phyloP scores from a whole-genome alignment of 30 jellyfish, hydroid and myxozoan species.

The Hydractinia echinata region DNA sequence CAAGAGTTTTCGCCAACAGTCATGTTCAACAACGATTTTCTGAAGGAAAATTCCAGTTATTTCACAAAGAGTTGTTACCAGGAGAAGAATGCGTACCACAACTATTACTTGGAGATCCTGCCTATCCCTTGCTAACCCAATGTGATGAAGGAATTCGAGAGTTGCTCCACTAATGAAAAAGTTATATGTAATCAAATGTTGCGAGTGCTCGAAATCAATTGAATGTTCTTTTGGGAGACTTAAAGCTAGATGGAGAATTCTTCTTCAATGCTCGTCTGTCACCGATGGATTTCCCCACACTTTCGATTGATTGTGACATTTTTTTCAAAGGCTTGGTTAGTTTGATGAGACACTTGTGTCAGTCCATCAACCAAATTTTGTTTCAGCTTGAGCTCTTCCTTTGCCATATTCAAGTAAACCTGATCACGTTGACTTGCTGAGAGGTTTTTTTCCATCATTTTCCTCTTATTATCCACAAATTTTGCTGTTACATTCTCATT shows the following conservation, averaged over 20 bases:
- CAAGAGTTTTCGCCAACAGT: conserved; percentile 21
- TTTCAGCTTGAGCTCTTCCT: conserved; percentile 44
- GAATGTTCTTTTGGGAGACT: conserved; percentile 64
- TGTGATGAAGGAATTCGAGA: too few species aligned
- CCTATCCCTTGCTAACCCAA: too few species aligned
- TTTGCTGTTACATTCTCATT: too few species aligned
- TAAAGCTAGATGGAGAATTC: conserved; percentile 41
- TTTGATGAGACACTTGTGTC: conserved; percentile 18
- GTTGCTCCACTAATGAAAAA: too few species aligned
- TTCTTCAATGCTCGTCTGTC: conserved; percentile 21
- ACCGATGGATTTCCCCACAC: conserved; percentile 41
- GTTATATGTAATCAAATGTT: conserved; percentile 28
- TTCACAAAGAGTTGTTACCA: conserved; percentile 28
- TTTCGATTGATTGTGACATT: conserved; percentile 40
- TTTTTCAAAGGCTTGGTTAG: conserved; percentile 34
- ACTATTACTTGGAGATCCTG: too few species aligned
- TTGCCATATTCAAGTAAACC: conserved; percentile 40
- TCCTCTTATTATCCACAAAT: conserved; percentile 25
- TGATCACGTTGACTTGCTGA: conserved; percentile 49
- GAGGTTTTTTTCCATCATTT: conserved; percentile 30
- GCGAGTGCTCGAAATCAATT: too few species aligned
- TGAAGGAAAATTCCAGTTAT: conserved; percentile 21
- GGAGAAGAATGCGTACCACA: too few species aligned
- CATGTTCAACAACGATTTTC: not conserved
- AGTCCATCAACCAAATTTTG: conserved; percentile 25